phyloP scores from a whole-genome alignment of 2,113 vertebrate species.

The Pterocles burchelli region DNA sequence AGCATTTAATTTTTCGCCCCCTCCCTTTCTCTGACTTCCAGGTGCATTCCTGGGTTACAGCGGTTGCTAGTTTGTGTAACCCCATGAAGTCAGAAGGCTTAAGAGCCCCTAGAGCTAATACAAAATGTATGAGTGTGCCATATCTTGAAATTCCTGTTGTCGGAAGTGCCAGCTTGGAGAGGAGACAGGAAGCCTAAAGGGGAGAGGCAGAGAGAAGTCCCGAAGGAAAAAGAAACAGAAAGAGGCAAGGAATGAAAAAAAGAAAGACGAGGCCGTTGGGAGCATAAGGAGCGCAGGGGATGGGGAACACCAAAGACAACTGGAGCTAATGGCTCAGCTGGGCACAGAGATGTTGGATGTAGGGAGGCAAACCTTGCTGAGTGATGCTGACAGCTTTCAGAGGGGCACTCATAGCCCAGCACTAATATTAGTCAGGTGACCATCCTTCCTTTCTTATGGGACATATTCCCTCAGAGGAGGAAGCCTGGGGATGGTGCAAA shows the following conservation, averaged over 20 bases:
- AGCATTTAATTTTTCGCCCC: conserved; percentile 25
- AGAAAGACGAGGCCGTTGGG: background rate
- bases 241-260: background rate
- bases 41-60: conserved; percentile 16
- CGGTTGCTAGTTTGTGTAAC: conserved; percentile 11
- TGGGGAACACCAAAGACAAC: background rate
- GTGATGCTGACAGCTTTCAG: accelerated
- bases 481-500: background rate
- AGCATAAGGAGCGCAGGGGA: background rate
- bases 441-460: background rate
- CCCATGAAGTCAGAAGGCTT: conserved; percentile 54
- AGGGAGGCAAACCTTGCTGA: background rate
- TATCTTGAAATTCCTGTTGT: conserved; percentile 46
- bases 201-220: conserved; percentile 13
- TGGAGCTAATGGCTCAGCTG: background rate
- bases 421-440: background rate
- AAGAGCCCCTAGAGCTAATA: conserved; percentile 48
- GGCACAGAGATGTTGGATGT: background rate
- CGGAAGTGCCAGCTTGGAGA: background rate
- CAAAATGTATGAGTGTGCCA: conserved; percentile 30
- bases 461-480: background rate
- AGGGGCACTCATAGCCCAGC: accelerated
- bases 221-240: background rate
- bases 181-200: conserved; percentile 37
- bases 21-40: conserved; percentile 27